phyloP scores from a whole-genome alignment of 2,113 vertebrate species.

The Riparia riparia region DNA sequence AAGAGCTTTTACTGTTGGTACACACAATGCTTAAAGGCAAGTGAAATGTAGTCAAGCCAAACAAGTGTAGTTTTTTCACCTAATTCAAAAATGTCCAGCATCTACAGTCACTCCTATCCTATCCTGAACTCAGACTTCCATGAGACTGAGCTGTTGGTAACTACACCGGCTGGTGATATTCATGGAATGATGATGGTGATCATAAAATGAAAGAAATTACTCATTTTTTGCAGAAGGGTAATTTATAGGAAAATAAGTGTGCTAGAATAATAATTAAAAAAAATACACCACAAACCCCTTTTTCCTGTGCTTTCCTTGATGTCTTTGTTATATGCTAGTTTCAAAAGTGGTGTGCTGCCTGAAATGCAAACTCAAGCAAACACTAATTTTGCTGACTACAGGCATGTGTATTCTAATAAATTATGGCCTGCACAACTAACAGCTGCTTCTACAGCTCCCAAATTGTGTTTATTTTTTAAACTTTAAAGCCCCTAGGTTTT shows the following conservation, averaged over 20 bases:
- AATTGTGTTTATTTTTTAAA: conserved; percentile 6
- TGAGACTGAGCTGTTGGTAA: not conserved
- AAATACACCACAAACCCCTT: rapidly evolving
- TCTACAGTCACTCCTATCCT: not conserved
- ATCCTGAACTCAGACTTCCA: not conserved
- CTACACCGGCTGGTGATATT: not conserved
- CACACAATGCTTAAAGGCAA: not conserved
- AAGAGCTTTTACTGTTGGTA: not conserved
- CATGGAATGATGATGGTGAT: not conserved
- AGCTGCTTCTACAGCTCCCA: conserved; percentile 47
- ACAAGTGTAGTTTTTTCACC: not conserved
- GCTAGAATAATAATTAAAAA: not conserved
- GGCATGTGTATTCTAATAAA: conserved; percentile 57
- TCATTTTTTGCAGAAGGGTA: not conserved
- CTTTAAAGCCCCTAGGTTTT: not conserved
- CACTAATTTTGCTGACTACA: conserved; percentile 68
- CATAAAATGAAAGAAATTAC: conserved; percentile 1
- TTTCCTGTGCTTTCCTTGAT: conserved; percentile 7
- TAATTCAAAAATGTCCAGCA: not conserved
- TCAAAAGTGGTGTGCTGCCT: conserved; percentile 25
- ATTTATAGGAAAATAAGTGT: not conserved
- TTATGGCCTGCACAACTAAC: conserved; percentile 41
- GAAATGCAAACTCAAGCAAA: conserved; percentile 63
- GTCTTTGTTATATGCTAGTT: conserved; percentile 1
- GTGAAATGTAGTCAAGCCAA: not conserved